A percentile compares a stretch with the other conserved stretches of the same genome.
These are phyloP conservation scores for Spisula subtruncata DNA, from an alignment of 2,888 invertebrate genomes.

Conservation along the genomic window DNA sequence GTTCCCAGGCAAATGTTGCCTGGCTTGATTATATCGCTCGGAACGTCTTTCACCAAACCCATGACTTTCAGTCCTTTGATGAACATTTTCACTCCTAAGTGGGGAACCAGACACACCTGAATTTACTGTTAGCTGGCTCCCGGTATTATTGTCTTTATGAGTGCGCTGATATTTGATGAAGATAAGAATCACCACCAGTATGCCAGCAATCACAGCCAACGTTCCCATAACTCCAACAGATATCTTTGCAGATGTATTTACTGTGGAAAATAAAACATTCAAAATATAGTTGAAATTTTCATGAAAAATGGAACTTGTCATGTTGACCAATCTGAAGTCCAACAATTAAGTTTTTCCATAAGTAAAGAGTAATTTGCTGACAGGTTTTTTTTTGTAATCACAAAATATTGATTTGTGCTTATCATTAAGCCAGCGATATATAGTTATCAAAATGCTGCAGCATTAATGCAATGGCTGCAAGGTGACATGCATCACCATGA, in stretches of 20 bases:
- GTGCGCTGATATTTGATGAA: conserved; percentile 49
- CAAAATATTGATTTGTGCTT: too few relatives aligned
- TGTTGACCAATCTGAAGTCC: too few relatives aligned
- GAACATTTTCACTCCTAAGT: neutral
- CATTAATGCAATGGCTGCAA: too few relatives aligned
- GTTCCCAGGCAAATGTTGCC: neutral
- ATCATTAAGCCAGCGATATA: too few relatives aligned
- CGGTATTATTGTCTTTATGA: conserved; percentile 11
- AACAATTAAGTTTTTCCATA: too few relatives aligned
- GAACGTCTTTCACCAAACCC: neutral
- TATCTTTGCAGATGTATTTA: conserved; percentile 67
- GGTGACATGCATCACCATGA: too few relatives aligned
- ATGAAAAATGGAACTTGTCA: too few relatives aligned
- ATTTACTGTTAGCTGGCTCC: conserved; percentile 34
- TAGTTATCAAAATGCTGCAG: too few relatives aligned
- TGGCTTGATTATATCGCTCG: neutral
- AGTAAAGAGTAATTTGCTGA: too few relatives aligned
- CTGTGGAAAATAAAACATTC: conserved; percentile 50
- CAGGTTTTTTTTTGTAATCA: too few relatives aligned
- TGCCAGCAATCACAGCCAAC: conserved; percentile 50
- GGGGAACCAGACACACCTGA: conserved; percentile 21
- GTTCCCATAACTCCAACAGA: conserved; percentile 68
- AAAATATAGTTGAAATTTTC: too few relatives aligned
- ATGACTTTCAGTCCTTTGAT: conserved; percentile 19
- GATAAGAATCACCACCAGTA: conserved; percentile 53